A percentile compares a stretch with the other conserved stretches of the same genome.
phyloP scores from a whole-genome alignment of 1,140 invertebrate genomes.

The Panagrolaimus sp. region DNA sequence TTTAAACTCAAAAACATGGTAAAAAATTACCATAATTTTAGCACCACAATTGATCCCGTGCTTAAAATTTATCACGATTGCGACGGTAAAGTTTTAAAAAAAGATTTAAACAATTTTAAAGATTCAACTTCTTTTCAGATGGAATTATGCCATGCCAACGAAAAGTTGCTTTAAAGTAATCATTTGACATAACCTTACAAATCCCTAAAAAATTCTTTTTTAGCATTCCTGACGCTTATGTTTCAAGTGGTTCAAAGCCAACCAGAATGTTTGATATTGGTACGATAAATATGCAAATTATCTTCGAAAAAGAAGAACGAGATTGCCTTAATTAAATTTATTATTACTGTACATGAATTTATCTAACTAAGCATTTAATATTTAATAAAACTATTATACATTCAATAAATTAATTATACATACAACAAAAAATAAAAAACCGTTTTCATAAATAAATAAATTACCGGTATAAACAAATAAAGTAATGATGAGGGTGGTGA shows the following conservation, averaged over 20 bases:
- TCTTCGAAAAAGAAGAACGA: slow-evolving; percentile 35
- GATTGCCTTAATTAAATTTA: slow-evolving; percentile 31
- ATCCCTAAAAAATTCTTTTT: slow-evolving; percentile 39
- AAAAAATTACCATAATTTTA: slow-evolving; percentile 21
- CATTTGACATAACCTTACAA: slow-evolving; percentile 2
- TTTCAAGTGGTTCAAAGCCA: slow-evolving; percentile 19
- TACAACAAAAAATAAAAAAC: neutral
- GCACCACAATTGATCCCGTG: slow-evolving; percentile 33
- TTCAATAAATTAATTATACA: neutral
- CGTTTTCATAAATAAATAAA: neutral
- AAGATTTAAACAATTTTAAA: too few relatives aligned
- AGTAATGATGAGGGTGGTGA: neutral
- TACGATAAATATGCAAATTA: slow-evolving; percentile 40
- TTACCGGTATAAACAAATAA: neutral
- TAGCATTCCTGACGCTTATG: slow-evolving; percentile 33
- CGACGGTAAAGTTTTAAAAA: neutral
- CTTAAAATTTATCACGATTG: slow-evolving; percentile 33
- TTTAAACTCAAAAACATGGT: slow-evolving; percentile 11
- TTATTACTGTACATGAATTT: neutral
- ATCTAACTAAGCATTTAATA: neutral
- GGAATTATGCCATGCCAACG: slow-evolving; percentile 23
- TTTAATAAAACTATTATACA: neutral
- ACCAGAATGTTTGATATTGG: slow-evolving; percentile 37
- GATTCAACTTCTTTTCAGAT: neutral
- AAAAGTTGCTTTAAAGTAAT: neutral